Conservation (phyloP, 2,113 vertebrate genomes). For the Sprattus sprattus region DNA sequence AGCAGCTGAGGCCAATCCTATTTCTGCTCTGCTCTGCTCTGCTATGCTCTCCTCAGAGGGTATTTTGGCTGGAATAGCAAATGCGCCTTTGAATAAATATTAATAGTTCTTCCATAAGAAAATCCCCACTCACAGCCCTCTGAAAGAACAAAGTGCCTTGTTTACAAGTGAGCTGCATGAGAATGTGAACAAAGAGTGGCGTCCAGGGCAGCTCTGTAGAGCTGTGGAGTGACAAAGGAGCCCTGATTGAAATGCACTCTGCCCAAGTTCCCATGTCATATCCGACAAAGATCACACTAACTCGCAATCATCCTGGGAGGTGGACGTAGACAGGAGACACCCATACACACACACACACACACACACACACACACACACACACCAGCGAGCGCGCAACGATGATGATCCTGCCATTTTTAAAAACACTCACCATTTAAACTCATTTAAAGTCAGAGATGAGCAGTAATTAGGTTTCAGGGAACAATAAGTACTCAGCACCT, state of each 20-base stretch:
- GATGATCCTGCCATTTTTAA: constrained; percentile 44
- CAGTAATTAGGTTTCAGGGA: constrained; percentile 69
- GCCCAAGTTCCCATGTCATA: constrained; percentile 43
- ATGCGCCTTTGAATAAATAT: constrained; percentile 63
- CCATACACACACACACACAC: not conserved
- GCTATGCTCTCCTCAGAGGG: constrained; percentile 43
- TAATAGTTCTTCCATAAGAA: constrained; percentile 55
- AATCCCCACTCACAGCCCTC: constrained; percentile 45
- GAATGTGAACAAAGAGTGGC: constrained; percentile 22
- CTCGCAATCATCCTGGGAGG: constrained; percentile 20
- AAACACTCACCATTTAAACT: constrained; percentile 62
- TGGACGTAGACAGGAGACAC: not conserved
- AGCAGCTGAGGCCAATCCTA: constrained; percentile 46
- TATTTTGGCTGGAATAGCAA: constrained; percentile 43
- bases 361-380: constrained; percentile 3
- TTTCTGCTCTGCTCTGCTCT: constrained; percentile 47
- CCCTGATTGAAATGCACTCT: constrained; percentile 63
- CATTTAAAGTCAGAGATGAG: constrained; percentile 60
- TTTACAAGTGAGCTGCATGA: constrained; percentile 57
- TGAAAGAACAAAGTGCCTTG: constrained; percentile 60
- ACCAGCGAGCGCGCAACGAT: constrained; percentile 24
- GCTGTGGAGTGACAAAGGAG: constrained; percentile 56
- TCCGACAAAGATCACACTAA: not conserved
- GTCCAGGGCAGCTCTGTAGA: constrained; percentile 41
- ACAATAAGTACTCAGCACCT: constrained; percentile 64